phyloP scores from a whole-genome alignment of 2,888 invertebrate species.

The Anodontia alba region DNA sequence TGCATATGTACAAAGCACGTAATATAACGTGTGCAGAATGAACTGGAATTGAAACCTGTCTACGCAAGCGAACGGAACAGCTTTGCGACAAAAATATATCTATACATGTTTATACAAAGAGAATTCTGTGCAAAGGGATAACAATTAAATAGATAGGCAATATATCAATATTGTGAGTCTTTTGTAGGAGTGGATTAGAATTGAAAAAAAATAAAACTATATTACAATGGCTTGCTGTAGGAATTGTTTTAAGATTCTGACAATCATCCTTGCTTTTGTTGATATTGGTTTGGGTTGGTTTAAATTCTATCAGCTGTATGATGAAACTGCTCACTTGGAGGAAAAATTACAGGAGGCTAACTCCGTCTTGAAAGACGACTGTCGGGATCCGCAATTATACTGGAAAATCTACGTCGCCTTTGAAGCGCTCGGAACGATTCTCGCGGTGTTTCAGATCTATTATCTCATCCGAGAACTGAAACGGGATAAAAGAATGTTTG shows the following conservation, averaged over 20 bases:
- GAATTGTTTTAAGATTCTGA: conserved; percentile 15
- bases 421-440: conserved; percentile 25
- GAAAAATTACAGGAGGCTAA: background rate
- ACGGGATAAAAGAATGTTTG: conserved; percentile 16
- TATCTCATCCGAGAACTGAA: conserved; percentile 15
- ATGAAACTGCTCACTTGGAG: background rate
- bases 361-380: background rate
- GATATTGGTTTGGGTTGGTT: conserved; percentile 33
- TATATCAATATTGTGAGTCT: too few species aligned
- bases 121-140: too few species aligned
- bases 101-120: too few species aligned
- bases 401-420: conserved; percentile 23
- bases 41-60: too few species aligned
- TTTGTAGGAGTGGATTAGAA: too few species aligned
- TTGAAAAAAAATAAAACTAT: too few species aligned
- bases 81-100: too few species aligned
- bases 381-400: conserved; percentile 22
- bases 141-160: too few species aligned
- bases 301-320: conserved; percentile 22
- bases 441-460: conserved; percentile 23
- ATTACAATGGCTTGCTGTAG: conserved; percentile 15
- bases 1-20: too few species aligned
- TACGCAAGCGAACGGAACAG: too few species aligned
- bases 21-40: too few species aligned
- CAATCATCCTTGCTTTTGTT: conserved; percentile 23